Evolutionary conservation across 2,888 invertebrate species (phyloP).

Genomic region (Vesta saturnalis): DNA sequence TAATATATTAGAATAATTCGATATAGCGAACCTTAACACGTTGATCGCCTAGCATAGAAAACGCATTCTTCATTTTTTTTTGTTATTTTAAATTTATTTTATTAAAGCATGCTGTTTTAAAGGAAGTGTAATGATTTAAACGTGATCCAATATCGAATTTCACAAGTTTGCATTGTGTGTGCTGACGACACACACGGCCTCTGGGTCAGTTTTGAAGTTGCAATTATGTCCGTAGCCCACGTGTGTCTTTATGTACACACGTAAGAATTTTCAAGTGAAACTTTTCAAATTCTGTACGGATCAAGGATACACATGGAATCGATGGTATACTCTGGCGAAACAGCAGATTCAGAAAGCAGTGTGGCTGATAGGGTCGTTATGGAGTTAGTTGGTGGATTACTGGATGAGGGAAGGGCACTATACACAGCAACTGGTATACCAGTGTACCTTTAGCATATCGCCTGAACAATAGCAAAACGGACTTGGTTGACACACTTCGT

Average conservation of each 20-base stretch:
- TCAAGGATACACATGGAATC: constrained; percentile 15
- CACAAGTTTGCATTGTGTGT: too few species aligned
- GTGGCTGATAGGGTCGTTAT: constrained; percentile 12
- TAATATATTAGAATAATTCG: too few species aligned
- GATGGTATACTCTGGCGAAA: constrained; percentile 19
- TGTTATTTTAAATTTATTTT: too few species aligned
- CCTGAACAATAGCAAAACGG: neutral
- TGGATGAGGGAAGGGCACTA: neutral
- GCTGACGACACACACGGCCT: too few species aligned
- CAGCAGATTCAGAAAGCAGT: constrained; percentile 20
- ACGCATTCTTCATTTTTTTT: too few species aligned
- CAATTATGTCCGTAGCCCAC: neutral
- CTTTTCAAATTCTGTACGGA: neutral
- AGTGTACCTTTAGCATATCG: constrained; percentile 11
- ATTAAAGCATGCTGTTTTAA: too few species aligned
- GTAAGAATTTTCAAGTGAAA: neutral
- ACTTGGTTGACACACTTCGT: constrained; percentile 9
- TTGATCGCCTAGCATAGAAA: too few species aligned
- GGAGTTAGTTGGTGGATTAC: constrained; percentile 5
- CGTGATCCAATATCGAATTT: too few species aligned
- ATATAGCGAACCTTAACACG: too few species aligned
- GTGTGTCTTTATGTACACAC: neutral
- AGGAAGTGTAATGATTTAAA: too few species aligned
- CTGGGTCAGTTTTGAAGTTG: neutral
- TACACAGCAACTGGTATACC: constrained; percentile 9